Evolutionary conservation across 2,888 invertebrate species (phyloP).

Genomic region (Rotaria sp.): DNA sequence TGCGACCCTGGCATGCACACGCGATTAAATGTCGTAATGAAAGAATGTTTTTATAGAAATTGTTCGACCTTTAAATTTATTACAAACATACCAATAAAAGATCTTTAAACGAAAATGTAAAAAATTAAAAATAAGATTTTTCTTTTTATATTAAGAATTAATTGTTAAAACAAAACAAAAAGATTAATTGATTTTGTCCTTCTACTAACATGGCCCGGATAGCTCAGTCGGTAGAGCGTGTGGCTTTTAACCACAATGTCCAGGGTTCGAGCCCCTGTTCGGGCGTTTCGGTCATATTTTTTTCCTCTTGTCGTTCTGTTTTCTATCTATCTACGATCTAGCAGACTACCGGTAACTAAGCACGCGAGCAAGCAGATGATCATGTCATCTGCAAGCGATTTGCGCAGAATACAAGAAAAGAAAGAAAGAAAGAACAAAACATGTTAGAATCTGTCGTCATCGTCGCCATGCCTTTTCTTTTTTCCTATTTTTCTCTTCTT

Average conservation of each 20-base stretch:
- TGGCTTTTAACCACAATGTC: slow-evolving; percentile 30
- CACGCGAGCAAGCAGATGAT: neutral
- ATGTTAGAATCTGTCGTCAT: neutral
- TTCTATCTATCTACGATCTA: neutral
- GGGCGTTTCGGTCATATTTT: neutral
- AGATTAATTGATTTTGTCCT: neutral
- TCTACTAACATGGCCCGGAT: neutral
- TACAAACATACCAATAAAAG: neutral
- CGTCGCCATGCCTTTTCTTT: neutral
- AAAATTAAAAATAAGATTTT: neutral
- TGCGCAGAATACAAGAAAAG: neutral
- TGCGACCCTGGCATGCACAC: neutral
- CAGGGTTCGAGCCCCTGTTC: slow-evolving; percentile 29
- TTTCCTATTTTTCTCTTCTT: neutral
- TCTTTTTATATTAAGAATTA: neutral
- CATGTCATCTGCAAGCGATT: neutral
- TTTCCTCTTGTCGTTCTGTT: neutral
- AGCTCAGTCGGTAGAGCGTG: slow-evolving; percentile 32
- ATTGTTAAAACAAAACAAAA: neutral
- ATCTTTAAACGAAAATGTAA: neutral
- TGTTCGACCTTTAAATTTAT: neutral
- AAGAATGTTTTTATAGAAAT: neutral
- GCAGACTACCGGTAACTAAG: neutral
- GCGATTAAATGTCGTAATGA: neutral
- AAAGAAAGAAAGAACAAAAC: neutral